Evolutionary conservation across 2,797 vertebrate genomes (phyloP).

Genomic region (Gambelia wislizenii): DNA sequence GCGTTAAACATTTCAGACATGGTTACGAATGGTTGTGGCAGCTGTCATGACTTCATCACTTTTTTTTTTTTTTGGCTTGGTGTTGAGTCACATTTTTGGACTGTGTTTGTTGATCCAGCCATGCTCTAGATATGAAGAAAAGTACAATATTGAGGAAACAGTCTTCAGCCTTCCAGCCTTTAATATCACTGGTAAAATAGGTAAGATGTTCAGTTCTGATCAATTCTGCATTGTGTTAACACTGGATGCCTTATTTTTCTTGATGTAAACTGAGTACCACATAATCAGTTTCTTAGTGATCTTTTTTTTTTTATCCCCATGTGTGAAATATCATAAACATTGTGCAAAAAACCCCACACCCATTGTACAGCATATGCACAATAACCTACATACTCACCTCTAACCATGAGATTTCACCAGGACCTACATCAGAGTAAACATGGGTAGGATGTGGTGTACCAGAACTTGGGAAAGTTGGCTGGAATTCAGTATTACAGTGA

Average conservation of each 20-base stretch:
- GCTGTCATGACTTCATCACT: conserved; percentile 54
- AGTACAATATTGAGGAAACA: neutral
- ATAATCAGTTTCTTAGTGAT: neutral
- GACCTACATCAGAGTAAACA: too few relatives aligned
- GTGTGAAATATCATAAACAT: neutral
- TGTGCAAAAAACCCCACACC: neutral
- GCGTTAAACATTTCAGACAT: conserved; percentile 35
- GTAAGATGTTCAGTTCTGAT: conserved; percentile 15
- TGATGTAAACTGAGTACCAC: neutral
- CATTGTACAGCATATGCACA: neutral
- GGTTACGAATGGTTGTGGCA: neutral
- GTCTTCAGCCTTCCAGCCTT: neutral
- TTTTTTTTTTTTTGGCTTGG: conserved; percentile 30
- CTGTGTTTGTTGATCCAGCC: neutral
- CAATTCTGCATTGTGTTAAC: conserved; percentile 4
- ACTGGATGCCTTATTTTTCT: neutral
- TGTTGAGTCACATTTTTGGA: conserved; percentile 22
- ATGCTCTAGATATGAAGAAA: conserved; percentile 28
- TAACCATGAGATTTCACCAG: neutral
- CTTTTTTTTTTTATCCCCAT: neutral
- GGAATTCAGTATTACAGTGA: too few relatives aligned
- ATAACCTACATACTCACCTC: neutral
- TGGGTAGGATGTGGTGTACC: too few relatives aligned
- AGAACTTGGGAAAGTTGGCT: too few relatives aligned
- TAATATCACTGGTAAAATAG: neutral